phyloP scores from a whole-genome alignment of 2,888 invertebrate species.

The Copidosoma aretas region DNA sequence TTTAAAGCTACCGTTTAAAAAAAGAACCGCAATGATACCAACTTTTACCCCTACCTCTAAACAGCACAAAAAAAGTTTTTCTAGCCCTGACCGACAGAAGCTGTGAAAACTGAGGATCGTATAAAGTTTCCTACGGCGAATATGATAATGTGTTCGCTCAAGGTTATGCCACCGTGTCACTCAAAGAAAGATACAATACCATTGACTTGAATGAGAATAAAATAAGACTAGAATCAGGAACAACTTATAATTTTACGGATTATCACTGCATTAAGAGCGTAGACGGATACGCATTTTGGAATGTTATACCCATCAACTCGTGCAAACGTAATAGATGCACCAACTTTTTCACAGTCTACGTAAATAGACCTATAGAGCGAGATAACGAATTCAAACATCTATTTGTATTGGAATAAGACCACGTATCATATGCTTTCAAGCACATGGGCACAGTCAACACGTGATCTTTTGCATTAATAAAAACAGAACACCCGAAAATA shows the following conservation, averaged over 20 bases:
- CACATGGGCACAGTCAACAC: not conserved
- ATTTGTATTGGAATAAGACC: not conserved
- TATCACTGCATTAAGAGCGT: not conserved
- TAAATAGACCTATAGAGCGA: not conserved
- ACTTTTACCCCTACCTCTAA: no score
- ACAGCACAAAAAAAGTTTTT: no score
- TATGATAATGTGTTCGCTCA: not conserved
- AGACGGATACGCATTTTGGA: not conserved
- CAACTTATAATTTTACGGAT: not conserved
- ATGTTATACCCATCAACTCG: not conserved
- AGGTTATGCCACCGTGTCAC: not conserved
- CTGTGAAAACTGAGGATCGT: not conserved
- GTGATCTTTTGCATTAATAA: not conserved
- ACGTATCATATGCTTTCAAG: not conserved
- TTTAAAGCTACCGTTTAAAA: no score
- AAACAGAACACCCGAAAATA: conserved; percentile 1
- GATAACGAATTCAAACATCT: not conserved
- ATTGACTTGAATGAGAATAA: conserved; percentile 2
- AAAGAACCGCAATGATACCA: no score
- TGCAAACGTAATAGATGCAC: not conserved
- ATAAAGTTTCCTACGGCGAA: not conserved
- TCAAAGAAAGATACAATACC: not conserved
- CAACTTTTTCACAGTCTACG: not conserved
- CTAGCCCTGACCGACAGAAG: not conserved
- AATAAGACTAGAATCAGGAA: not conserved